Conservation (phyloP, 2,797 vertebrate species). For the Enteromius radiatus region DNA sequence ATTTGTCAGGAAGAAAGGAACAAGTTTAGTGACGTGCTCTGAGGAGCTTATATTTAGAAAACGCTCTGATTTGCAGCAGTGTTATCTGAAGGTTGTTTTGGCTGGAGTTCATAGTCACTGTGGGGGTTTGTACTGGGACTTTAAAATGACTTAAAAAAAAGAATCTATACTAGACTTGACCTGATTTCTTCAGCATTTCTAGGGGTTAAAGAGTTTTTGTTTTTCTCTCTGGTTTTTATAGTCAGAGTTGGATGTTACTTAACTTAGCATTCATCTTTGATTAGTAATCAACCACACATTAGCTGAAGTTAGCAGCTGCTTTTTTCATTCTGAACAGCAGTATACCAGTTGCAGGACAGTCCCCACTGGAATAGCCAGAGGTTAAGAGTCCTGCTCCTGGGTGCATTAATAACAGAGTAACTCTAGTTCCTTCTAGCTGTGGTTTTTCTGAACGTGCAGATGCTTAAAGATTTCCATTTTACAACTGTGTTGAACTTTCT, state of each 20-base stretch:
- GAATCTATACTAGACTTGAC: conserved; percentile 9
- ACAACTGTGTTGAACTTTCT: neutral
- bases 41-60: conserved; percentile 34
- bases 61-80: conserved; percentile 3
- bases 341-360: neutral
- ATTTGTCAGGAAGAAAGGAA: conserved; percentile 24
- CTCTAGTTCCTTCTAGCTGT: conserved; percentile 14
- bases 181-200: neutral
- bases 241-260: neutral
- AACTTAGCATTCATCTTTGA: neutral
- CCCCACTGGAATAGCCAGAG: neutral
- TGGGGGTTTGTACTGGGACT: conserved; percentile 10
- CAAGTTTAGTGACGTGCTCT: neutral
- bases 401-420: conserved; percentile 1
- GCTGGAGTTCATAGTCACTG: conserved; percentile 32
- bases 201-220: neutral
- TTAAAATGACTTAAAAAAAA: conserved; percentile 6
- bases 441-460: neutral
- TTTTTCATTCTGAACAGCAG: neutral
- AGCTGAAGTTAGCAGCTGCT: neutral
- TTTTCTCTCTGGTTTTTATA: neutral
- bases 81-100: conserved; percentile 43
- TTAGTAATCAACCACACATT: neutral
- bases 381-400: conserved; percentile 15
- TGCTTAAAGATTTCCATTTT: conserved; percentile 1